Conservation (phyloP, 2,113 vertebrate species). For the Pterocles orientalis region DNA sequence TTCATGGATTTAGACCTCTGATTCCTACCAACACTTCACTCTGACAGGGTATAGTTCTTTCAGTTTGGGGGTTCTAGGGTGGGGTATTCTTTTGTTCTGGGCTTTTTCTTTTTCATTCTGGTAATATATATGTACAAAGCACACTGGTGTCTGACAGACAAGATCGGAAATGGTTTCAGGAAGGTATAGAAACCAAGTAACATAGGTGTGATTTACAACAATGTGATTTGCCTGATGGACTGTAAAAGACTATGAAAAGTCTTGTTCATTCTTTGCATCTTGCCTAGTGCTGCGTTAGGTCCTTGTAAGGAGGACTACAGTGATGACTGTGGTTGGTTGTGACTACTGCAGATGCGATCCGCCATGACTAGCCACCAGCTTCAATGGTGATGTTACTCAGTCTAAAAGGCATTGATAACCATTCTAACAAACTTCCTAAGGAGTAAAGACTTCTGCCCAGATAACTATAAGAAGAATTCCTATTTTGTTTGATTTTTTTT, state of each 20-base stretch:
- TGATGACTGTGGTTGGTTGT: neutral
- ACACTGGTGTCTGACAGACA: neutral
- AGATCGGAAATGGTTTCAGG: neutral
- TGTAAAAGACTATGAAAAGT: neutral
- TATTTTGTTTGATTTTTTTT: neutral
- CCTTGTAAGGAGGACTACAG: neutral
- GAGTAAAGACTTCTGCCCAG: neutral
- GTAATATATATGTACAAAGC: neutral
- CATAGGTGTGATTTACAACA: neutral
- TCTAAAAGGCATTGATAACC: neutral
- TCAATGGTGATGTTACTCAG: neutral
- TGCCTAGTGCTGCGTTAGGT: neutral
- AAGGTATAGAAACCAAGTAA: neutral
- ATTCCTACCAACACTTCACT: neutral
- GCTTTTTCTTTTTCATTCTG: neutral
- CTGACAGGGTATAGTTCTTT: neutral
- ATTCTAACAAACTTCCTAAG: neutral
- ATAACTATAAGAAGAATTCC: neutral
- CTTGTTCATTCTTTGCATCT: neutral
- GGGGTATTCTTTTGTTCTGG: neutral
- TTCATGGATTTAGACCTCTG: neutral
- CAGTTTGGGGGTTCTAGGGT: fast-evolving
- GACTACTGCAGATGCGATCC: neutral
- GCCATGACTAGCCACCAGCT: neutral
- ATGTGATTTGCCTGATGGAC: neutral